Conservation (phyloP, 2,888 invertebrate species). For the Leptodirus hochenwartii region DNA sequence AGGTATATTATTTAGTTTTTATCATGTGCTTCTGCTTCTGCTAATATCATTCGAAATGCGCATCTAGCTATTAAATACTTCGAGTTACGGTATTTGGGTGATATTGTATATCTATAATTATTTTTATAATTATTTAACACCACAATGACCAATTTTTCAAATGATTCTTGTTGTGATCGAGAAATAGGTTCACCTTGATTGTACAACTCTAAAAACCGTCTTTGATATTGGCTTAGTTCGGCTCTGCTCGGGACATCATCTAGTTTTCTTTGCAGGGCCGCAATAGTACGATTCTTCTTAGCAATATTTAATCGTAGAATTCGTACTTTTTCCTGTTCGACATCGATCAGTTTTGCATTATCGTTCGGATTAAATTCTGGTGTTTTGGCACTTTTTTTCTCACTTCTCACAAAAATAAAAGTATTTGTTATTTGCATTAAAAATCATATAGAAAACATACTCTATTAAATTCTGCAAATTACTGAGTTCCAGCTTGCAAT, state of each 20-base stretch:
- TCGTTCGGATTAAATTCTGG: slow-evolving; percentile 30
- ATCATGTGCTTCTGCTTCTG: too few relatives aligned
- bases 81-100: too few relatives aligned
- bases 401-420: slow-evolving; percentile 23
- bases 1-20: too few relatives aligned
- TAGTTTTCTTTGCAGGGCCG: slow-evolving; percentile 64
- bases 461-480: slow-evolving; percentile 30
- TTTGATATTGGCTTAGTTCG: slow-evolving; percentile 88
- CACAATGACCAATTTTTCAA: not conserved
- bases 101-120: not conserved
- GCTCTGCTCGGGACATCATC: slow-evolving; percentile 88
- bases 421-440: too few relatives aligned
- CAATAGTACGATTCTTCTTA: slow-evolving; percentile 59
- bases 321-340: slow-evolving; percentile 42
- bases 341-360: slow-evolving; percentile 30
- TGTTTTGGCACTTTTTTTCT: slow-evolving; percentile 26
- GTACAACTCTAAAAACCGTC: slow-evolving; percentile 87
- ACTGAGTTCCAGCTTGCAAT: slow-evolving; percentile 47
- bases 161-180: slow-evolving; percentile 3
- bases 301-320: slow-evolving; percentile 51
- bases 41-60: too few relatives aligned
- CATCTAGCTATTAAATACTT: too few relatives aligned
- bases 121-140: not conserved
- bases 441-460: slow-evolving; percentile 16
- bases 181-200: slow-evolving; percentile 53